Evolutionary conservation across 1,140 invertebrate species (phyloP), one percentile per base, ranked within the genome.

Genomic region (Solenopsis invicta): DNA sequence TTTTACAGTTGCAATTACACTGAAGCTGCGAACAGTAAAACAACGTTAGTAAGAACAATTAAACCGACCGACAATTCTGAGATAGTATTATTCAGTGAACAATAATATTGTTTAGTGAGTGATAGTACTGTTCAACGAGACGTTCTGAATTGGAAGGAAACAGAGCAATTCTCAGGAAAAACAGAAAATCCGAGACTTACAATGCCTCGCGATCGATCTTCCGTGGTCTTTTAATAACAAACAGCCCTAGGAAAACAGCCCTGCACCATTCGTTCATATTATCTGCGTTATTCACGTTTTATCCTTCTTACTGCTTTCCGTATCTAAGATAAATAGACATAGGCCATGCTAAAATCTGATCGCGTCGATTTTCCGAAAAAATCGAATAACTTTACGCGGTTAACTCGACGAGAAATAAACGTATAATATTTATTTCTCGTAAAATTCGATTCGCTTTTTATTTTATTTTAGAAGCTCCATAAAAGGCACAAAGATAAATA

Each of bases 191-290:
- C 45, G 41, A 61, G 6, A 84, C n/a, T 84, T 84, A 61, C 66
- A 74, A 74, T 48, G 29, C n/a, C 54, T 61, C 45, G 69, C 45
- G 69, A 84, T 84, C 69, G 69, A 84, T 75, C 41, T 84, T 74
- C 45, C 69, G 41, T 29, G 24, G 41, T 45, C 10, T 37, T 82
- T 84, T 61, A 84, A 84, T 37, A 34, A 45, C 69, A 41, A 71
- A 81, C 21, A 71, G 9, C 13, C 24, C 41, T 59, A 34, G 24
- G 69, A 45, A 37, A 41, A 34, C 12, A 18, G 24, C 5, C 8
- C 13, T 34, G 48, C 41, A 54, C 12, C 29, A 74, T 84, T 48
- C 54, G 54, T 84, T 72, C n/a, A 50, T 61, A 61, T 75, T 84
- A 75, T 74, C 41, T 45, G 18, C n/a, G n/a, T 75, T 62, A 62